Conservation (phyloP, 2,113 vertebrate species). For the Guaruba guarouba region DNA sequence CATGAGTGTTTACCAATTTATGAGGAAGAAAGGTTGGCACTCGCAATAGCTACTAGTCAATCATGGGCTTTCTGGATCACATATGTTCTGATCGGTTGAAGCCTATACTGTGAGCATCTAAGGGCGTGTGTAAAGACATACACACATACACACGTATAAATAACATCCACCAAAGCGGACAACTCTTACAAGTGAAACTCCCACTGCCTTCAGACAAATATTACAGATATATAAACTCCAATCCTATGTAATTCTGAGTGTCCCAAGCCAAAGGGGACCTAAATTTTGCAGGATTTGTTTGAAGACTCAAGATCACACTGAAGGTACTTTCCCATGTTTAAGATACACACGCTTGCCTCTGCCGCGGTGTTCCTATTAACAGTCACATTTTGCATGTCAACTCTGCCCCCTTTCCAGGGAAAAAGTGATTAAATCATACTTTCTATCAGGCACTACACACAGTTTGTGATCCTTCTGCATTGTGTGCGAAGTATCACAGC, state of each 20-base stretch:
- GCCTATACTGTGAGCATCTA: background rate
- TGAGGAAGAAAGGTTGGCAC: background rate
- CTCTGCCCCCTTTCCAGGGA: background rate
- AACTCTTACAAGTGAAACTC: background rate
- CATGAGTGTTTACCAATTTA: constrained; percentile 17
- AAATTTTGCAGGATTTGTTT: background rate
- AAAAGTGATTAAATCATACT: background rate
- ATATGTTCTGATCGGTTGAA: background rate
- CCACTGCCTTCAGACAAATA: background rate
- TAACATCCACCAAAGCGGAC: background rate
- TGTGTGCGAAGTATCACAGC: background rate
- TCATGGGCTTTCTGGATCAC: background rate
- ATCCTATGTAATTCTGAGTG: background rate
- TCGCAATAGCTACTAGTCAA: background rate
- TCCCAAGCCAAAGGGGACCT: background rate
- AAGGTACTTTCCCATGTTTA: background rate
- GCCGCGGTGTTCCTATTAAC: background rate
- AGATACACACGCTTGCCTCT: background rate
- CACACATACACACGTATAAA: background rate
- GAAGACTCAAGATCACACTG: background rate
- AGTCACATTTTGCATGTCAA: background rate
- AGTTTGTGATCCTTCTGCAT: background rate
- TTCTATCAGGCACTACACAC: background rate
- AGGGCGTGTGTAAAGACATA: background rate
- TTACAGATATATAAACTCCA: background rate